phyloP scores from a whole-genome alignment of 2,113 vertebrate species.

The Carettochelys insculpta region DNA sequence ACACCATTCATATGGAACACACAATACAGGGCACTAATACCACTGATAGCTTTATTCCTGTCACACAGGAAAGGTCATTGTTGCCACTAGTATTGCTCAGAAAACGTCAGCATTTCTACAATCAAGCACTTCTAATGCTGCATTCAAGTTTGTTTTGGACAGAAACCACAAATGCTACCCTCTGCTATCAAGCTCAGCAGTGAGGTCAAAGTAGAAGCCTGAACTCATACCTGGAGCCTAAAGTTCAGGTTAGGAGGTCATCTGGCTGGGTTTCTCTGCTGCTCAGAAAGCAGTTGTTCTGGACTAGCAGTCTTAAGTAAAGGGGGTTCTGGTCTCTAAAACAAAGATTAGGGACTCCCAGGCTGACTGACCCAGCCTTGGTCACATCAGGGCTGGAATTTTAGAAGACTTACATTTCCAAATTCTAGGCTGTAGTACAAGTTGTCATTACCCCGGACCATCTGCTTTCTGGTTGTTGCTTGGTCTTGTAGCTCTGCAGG shows the following conservation, averaged over 20 bases:
- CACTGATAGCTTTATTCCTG: not conserved
- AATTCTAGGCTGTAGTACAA: conserved; percentile 38
- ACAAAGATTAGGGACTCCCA: fast-evolving
- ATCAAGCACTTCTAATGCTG: not conserved
- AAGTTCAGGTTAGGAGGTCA: not conserved
- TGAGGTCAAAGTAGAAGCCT: not conserved
- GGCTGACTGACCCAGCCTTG: not conserved
- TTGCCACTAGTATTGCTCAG: not conserved
- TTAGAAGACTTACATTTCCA: not conserved
- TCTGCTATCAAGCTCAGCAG: not conserved
- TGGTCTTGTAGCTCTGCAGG: conserved; percentile 73
- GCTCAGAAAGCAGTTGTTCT: not conserved
- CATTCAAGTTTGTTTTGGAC: not conserved
- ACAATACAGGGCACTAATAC: not conserved
- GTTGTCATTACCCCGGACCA: not conserved
- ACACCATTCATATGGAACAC: not conserved
- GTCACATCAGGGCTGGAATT: not conserved
- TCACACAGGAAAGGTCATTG: not conserved
- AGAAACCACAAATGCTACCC: not conserved
- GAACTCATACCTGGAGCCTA: not conserved
- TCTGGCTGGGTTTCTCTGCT: not conserved
- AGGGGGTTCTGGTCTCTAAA: no score
- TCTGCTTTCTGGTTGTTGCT: not conserved
- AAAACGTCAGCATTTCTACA: not conserved
- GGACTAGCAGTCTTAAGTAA: not conserved